Conservation (phyloP, 1,140 invertebrate species). For the Papilio aristodemus region DNA sequence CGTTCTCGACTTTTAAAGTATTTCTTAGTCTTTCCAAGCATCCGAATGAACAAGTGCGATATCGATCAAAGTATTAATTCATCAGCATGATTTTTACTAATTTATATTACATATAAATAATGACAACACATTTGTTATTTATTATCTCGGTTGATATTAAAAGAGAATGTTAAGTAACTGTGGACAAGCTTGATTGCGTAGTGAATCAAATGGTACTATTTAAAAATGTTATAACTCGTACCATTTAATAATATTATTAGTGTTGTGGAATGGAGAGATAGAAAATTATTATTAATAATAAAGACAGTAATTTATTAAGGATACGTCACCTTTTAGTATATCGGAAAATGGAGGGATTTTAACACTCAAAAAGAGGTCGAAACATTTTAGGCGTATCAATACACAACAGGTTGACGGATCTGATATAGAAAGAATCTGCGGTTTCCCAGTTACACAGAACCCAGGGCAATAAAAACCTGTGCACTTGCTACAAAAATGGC, state of each 20-base stretch:
- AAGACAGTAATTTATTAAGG: too few relatives aligned
- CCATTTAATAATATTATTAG: neutral
- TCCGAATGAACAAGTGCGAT: conserved; percentile 6
- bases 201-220: neutral
- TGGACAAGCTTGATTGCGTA: neutral
- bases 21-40: conserved; percentile 30
- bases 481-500: conserved; percentile 32
- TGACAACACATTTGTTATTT: neutral
- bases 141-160: neutral
- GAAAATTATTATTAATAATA: too few relatives aligned
- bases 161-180: neutral
- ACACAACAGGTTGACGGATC: conserved; percentile 19
- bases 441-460: conserved; percentile 28
- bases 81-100: neutral
- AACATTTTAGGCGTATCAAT: neutral
- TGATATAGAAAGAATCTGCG: neutral
- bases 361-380: too few relatives aligned
- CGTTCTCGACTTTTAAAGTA: conserved; percentile 23
- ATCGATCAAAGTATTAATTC: neutral
- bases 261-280: too few relatives aligned
- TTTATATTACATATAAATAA: conserved; percentile 17
- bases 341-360: too few relatives aligned
- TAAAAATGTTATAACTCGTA: neutral
- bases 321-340: too few relatives aligned
- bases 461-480: conserved; percentile 18